Base-by-base conservation (phyloP, 2,888 invertebrate genomes). In the Norana najaformis region DNA sequence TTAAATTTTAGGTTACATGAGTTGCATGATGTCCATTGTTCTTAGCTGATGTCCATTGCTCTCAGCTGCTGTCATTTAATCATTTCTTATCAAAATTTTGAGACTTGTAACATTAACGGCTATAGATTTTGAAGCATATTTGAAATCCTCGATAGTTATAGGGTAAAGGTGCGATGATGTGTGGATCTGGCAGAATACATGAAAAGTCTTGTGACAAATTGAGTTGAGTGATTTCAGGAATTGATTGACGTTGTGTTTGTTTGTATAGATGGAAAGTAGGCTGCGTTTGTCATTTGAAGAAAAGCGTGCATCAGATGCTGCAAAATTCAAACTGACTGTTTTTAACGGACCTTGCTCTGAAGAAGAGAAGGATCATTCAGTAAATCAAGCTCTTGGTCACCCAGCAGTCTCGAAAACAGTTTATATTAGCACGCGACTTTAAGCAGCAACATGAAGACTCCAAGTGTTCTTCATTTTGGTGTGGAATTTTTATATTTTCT, bases 321-420 rank as follows among this genome's bases (percentile, higher is more conserved):
- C 36, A 35, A 85, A 85, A 85, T 85, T 69, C 69, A 69, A 16
- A 69, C n/a, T 69, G 69, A 69, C 69, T 69, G 69, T 69, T 69
- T 13, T 1, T 69, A 69, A 69, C 13, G 69, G 69, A 69, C n/a
- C 69, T 69, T 30, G n/a, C 0, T 30, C 8, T 1, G 30, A 14
- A 13, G 30, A 69, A n/a, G 69, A 16, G 69, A 69, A 69, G 11
- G 69, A 69, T 69, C 69, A 69, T 5, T 11, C 69, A n/a, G 69
- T 69, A n/a, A 69, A 69, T 69, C 69, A 69, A 69, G 69, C n/a
- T 69, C 6, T 69, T n/a, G n/a, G 69, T n/a, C 69, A n/a, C n/a
- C n/a, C n/a, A 69, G 6, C 69, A 5, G 69, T 69, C 69, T 69
- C 69, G 8, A n/a, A 69, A 69, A n/a, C 69, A 5, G 69, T 69